Conservation (phyloP, 2,888 invertebrate genomes). For the Maniola hyperantus region DNA sequence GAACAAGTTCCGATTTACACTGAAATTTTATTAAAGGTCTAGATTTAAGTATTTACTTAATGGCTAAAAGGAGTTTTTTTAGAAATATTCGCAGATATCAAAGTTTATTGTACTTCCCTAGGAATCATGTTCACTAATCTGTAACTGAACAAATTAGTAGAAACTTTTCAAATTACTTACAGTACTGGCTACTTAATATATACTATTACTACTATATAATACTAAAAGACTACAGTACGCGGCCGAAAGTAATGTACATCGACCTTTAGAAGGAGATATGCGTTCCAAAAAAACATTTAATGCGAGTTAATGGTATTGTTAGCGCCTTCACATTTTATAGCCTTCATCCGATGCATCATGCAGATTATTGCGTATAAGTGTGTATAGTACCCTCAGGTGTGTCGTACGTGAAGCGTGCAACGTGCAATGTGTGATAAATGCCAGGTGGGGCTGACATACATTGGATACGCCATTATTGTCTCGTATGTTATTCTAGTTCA, state of each 20-base stretch:
- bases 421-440: constrained; percentile 4
- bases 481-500: constrained; percentile 26
- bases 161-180: too few relatives aligned
- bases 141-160: too few relatives aligned
- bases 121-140: too few relatives aligned
- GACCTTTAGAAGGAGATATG: too few relatives aligned
- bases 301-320: background rate
- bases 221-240: too few relatives aligned
- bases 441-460: constrained; percentile 22
- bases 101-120: too few relatives aligned
- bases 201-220: too few relatives aligned
- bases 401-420: background rate
- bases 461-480: constrained; percentile 23
- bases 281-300: too few relatives aligned
- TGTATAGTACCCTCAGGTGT: background rate
- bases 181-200: too few relatives aligned
- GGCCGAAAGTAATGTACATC: too few relatives aligned
- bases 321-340: background rate
- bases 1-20: constrained; percentile 6
- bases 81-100: background rate
- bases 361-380: background rate
- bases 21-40: constrained; percentile 1
- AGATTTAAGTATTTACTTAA: background rate
- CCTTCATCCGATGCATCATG: background rate
- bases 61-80: background rate